phyloP scores from a whole-genome alignment of 1,140 invertebrate species.

The Parasteatoda tepidariorum region DNA sequence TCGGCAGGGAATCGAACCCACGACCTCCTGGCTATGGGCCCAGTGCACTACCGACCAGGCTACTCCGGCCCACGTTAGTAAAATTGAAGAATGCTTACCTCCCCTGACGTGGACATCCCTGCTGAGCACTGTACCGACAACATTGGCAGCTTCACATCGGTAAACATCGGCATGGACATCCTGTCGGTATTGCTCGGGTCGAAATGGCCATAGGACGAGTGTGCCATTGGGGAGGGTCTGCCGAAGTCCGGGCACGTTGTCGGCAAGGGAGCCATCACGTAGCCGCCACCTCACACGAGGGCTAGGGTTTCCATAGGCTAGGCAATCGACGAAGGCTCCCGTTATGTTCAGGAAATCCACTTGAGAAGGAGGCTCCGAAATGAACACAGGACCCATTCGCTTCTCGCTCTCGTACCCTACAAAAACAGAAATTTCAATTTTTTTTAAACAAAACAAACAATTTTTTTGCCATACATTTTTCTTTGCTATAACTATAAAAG shows the following conservation, averaged over 20 bases:
- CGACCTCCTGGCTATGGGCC: too few relatives aligned
- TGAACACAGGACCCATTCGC: slow-evolving; percentile 61
- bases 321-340: slow-evolving; percentile 67
- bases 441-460: neutral
- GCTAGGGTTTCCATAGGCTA: slow-evolving; percentile 67
- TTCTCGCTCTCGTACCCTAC: slow-evolving; percentile 57
- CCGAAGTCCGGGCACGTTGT: slow-evolving; percentile 60
- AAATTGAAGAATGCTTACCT: slow-evolving; percentile 74
- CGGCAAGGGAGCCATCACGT: slow-evolving; percentile 44
- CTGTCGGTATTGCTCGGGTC: slow-evolving; percentile 90
- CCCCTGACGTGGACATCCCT: slow-evolving; percentile 84
- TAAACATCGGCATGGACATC: slow-evolving; percentile 75
- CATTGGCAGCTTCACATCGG: slow-evolving; percentile 80
- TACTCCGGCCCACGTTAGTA: too few relatives aligned
- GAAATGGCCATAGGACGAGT: slow-evolving; percentile 92
- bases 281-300: slow-evolving; percentile 64
- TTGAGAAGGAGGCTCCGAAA: slow-evolving; percentile 65
- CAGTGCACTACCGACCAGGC: too few relatives aligned
- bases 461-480: too few relatives aligned
- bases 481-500: too few relatives aligned
- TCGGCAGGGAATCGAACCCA: too few relatives aligned
- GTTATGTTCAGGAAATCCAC: slow-evolving; percentile 68
- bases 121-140: slow-evolving; percentile 81
- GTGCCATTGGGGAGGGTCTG: slow-evolving; percentile 77
- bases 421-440: neutral